phyloP scores from a whole-genome alignment of 1,140 invertebrate genomes.

The Lepidurus packardi region DNA sequence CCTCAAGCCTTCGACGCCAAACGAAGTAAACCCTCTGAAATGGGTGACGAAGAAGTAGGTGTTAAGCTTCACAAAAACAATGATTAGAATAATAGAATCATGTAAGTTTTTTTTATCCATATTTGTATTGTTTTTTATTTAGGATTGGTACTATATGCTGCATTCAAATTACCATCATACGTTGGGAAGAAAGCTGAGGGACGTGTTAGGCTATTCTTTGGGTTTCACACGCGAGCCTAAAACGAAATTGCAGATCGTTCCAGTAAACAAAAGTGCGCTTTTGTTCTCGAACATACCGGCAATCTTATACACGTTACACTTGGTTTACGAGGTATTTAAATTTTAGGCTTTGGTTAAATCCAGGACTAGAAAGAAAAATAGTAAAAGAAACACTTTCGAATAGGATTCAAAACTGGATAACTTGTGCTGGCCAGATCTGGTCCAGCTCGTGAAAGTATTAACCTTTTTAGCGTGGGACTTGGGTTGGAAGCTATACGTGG shows the following conservation, averaged over 20 bases:
- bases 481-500: conserved; percentile 60
- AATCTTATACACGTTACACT: conserved; percentile 73
- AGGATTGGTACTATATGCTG: conserved; percentile 73
- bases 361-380: background rate
- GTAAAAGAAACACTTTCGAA: background rate
- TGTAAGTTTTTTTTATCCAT: conserved; percentile 17
- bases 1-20: conserved; percentile 47
- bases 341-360: background rate
- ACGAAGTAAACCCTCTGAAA: conserved; percentile 53
- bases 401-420: conserved; percentile 75
- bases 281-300: conserved; percentile 68
- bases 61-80: conserved; percentile 50
- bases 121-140: conserved; percentile 30
- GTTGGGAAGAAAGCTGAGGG: conserved; percentile 34
- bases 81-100: conserved; percentile 12
- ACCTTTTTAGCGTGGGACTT: conserved; percentile 74
- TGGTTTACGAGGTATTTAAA: conserved; percentile 68
- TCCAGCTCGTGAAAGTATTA: conserved; percentile 63
- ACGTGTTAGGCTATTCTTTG: conserved; percentile 41
- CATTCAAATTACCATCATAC: conserved; percentile 52
- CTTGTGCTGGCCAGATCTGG: conserved; percentile 60
- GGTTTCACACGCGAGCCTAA: background rate
- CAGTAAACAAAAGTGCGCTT: conserved; percentile 59
- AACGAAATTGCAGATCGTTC: conserved; percentile 39
- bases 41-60: conserved; percentile 46